Evolutionary conservation across 1,140 invertebrate species (phyloP).

Genomic region (Brachionus manjavacas): DNA sequence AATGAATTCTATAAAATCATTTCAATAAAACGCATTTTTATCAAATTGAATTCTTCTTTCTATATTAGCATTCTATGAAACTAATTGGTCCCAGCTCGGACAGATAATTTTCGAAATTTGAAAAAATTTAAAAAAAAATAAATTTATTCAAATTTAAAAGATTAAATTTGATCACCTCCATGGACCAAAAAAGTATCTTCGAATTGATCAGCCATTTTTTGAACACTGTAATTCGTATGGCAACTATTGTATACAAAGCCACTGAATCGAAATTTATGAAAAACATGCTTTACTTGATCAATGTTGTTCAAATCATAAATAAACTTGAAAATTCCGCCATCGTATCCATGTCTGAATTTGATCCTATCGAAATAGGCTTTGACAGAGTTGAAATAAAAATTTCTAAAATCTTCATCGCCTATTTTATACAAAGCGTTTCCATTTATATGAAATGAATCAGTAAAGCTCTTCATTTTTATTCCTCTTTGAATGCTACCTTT

Average conservation of each 20-base stretch:
- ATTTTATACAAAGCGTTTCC: conserved; percentile 23
- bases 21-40: too few relatives aligned
- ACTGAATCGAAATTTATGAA: background rate
- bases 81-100: too few relatives aligned
- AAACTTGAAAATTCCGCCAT: background rate
- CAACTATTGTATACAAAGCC: background rate
- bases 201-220: background rate
- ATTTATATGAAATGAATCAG: conserved; percentile 7
- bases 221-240: background rate
- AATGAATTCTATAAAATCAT: too few relatives aligned
- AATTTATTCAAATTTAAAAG: background rate
- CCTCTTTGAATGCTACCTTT: conserved; percentile 1
- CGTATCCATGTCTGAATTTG: background rate
- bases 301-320: background rate
- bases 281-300: background rate
- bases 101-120: too few relatives aligned
- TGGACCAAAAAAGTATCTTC: background rate
- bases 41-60: too few relatives aligned
- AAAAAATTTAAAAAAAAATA: too few relatives aligned
- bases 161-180: background rate
- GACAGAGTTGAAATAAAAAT: conserved; percentile 6
- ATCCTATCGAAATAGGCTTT: background rate
- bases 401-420: background rate
- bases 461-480: background rate
- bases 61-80: too few relatives aligned